These are phyloP conservation scores for Harmothoe impar DNA, from an alignment of 2,888 invertebrate genomes.

Conservation along the genomic window DNA sequence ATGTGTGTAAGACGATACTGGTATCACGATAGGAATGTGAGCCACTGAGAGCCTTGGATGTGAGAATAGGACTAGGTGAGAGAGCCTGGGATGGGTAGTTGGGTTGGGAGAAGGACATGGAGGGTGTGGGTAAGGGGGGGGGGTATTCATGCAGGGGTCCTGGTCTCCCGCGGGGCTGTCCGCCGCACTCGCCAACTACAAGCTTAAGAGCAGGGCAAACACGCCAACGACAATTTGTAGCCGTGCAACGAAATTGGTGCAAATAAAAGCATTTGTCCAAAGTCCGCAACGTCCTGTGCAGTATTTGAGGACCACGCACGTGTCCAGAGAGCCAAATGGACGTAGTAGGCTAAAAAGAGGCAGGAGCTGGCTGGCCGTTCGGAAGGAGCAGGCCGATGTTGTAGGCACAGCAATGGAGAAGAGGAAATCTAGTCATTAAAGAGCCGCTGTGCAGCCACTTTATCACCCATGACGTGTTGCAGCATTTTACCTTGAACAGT, in stretches of 20 bases:
- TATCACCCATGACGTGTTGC: too few relatives aligned
- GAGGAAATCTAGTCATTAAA: too few relatives aligned
- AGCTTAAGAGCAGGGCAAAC: conserved; percentile 30
- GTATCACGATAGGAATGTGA: too few relatives aligned
- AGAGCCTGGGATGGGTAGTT: neutral
- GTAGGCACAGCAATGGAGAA: too few relatives aligned
- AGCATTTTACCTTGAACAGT: too few relatives aligned
- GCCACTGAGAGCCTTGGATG: neutral
- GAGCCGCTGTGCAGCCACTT: too few relatives aligned
- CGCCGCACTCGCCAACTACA: neutral
- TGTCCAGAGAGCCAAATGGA: neutral
- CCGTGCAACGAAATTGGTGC: conserved; percentile 31
- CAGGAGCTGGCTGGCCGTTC: too few relatives aligned
- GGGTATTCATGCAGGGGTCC: neutral
- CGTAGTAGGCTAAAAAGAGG: too few relatives aligned
- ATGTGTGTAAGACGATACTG: too few relatives aligned
- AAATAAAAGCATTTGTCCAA: conserved; percentile 42
- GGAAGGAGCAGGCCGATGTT: too few relatives aligned
- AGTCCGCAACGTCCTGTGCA: neutral
- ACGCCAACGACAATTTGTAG: conserved; percentile 35
- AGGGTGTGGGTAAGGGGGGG: neutral
- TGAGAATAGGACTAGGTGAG: neutral
- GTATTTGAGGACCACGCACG: conserved; percentile 28
- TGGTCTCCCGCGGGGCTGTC: neutral
- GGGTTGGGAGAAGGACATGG: neutral